Percentiles rank a stretch among this genome's conserved stretches.
These are phyloP conservation scores for Brachyrhaphis roseni DNA, from an alignment of 2,797 vertebrate genomes.

Conservation along the genomic window DNA sequence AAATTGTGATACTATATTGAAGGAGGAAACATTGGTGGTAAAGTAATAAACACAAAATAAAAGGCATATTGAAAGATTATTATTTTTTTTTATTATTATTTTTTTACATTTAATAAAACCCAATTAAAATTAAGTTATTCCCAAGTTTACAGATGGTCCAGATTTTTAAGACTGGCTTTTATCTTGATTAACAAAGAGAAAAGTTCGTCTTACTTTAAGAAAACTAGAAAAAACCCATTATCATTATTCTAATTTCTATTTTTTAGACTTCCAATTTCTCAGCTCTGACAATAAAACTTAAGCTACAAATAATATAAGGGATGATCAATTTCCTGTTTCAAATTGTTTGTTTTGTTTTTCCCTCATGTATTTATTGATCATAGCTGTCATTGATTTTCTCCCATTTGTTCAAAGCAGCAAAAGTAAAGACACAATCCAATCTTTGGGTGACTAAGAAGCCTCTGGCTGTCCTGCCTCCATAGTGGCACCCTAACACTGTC, in stretches of 20 bases:
- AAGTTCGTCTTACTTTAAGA: neutral
- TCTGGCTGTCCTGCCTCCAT: conserved; percentile 55
- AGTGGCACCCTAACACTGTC: conserved; percentile 70
- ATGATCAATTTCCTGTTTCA: conserved; percentile 3
- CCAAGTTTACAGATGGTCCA: neutral
- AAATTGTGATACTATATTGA: neutral
- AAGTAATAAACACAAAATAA: neutral
- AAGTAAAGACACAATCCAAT: conserved; percentile 57
- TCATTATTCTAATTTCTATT: neutral
- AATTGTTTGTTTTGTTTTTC: neutral
- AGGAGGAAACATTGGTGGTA: neutral
- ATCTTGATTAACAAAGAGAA: neutral
- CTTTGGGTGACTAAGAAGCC: conserved; percentile 71
- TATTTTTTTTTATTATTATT: too few relatives aligned
- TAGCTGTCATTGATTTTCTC: conserved; percentile 39
- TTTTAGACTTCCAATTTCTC: neutral
- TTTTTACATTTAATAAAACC: neutral
- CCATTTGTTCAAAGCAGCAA: conserved; percentile 51
- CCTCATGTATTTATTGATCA: conserved; percentile 42
- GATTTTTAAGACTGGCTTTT: neutral
- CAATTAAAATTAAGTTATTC: neutral
- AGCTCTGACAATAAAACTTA: neutral
- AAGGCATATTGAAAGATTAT: neutral
- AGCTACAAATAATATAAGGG: neutral
- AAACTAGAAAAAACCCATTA: neutral